These are phyloP conservation scores for Syngnathus scovelli DNA, from an alignment of 2,113 vertebrate genomes.

Conservation along the genomic window DNA sequence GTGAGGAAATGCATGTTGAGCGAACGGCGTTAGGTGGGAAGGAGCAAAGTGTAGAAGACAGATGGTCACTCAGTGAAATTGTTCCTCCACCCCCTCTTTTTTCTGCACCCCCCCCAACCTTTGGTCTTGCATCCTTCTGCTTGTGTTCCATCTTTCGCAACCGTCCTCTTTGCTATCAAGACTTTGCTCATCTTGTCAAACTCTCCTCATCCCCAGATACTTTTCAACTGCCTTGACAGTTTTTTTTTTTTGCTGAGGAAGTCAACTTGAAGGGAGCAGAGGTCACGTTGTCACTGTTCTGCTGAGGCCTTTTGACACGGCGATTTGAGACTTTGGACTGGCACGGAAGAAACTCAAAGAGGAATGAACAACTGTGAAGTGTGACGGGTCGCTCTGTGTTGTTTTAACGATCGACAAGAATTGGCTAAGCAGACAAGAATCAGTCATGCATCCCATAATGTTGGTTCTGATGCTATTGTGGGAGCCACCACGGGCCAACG, in stretches of 20 bases:
- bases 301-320: slow-evolving; percentile 22
- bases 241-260: slow-evolving; percentile 46
- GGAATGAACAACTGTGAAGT: slow-evolving; percentile 7
- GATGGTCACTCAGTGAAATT: slow-evolving; percentile 77
- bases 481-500: slow-evolving; percentile 45
- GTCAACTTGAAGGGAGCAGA: slow-evolving; percentile 30
- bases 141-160: slow-evolving; percentile 19
- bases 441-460: slow-evolving; percentile 44
- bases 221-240: slow-evolving; percentile 19
- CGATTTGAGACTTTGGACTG: slow-evolving; percentile 26
- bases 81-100: slow-evolving; percentile 58
- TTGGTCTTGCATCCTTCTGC: slow-evolving; percentile 55
- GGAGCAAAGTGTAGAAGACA: slow-evolving; percentile 64
- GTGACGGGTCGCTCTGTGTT: not conserved
- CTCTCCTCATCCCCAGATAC: slow-evolving; percentile 19
- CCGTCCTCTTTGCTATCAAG: not conserved
- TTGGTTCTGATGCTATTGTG: slow-evolving; percentile 53
- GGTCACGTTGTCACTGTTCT: slow-evolving; percentile 31
- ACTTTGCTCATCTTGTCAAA: slow-evolving; percentile 11
- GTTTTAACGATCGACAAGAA: slow-evolving; percentile 16
- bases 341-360: slow-evolving; percentile 12
- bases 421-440: slow-evolving; percentile 7
- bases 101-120: slow-evolving; percentile 47
- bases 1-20: slow-evolving; percentile 36
- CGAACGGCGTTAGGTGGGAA: slow-evolving; percentile 37